Evolutionary conservation across 1,140 invertebrate genomes (phyloP).

Genomic region (Megalonaias nervosa): DNA sequence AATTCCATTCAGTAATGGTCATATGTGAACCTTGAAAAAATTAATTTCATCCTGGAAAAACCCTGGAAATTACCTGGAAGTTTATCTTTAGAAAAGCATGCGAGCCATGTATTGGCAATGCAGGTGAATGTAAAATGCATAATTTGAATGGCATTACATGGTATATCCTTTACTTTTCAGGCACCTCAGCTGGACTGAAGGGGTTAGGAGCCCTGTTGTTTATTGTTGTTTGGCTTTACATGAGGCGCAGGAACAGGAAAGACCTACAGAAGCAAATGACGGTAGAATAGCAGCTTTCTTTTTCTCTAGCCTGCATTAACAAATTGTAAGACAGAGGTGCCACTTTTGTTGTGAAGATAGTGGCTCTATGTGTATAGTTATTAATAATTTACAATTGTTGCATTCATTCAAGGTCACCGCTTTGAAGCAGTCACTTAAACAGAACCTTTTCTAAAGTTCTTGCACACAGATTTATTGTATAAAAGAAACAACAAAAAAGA

Average conservation of each 20-base stretch:
- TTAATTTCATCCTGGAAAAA: too few relatives aligned
- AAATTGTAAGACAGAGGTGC: constrained; percentile 1
- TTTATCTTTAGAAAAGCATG: too few relatives aligned
- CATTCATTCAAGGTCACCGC: too few relatives aligned
- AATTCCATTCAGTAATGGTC: too few relatives aligned
- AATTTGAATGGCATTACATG: not conserved
- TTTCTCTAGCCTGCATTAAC: not conserved
- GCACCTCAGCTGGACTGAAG: constrained; percentile 94
- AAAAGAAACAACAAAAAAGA: too few relatives aligned
- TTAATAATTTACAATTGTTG: not conserved
- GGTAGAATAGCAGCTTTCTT: constrained; percentile 14
- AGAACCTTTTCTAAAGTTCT: too few relatives aligned
- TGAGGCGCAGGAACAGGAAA: constrained; percentile 83
- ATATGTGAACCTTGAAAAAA: too few relatives aligned
- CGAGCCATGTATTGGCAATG: not conserved
- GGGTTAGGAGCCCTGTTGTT: constrained; percentile 89
- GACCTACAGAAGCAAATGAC: constrained; percentile 80
- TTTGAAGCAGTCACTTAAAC: too few relatives aligned
- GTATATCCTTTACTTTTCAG: constrained; percentile 71
- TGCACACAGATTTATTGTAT: too few relatives aligned
- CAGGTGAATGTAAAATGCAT: not conserved
- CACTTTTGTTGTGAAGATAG: not conserved
- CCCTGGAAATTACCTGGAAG: too few relatives aligned
- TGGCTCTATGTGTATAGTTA: not conserved
- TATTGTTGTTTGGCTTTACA: constrained; percentile 90